Percentiles rank a stretch among this genome's conserved stretches.
Evolutionary conservation across 2,113 vertebrate genomes (phyloP).

Genomic region (Balaeniceps rex): DNA sequence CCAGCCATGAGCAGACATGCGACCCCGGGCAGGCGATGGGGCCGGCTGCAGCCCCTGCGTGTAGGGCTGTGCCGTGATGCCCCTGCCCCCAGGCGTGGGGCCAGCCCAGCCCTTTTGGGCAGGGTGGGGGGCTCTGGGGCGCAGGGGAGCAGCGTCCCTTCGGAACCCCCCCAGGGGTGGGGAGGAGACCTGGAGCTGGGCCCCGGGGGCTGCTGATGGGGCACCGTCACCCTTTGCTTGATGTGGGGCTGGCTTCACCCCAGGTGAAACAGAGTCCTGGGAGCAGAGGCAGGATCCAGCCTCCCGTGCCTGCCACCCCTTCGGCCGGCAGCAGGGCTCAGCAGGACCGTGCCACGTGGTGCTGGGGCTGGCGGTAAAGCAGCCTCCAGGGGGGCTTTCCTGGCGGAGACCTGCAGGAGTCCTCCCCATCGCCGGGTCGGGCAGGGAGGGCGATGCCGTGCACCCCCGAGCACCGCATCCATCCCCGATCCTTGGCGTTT

Average conservation of each 20-base stretch:
- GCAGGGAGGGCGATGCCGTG: background rate
- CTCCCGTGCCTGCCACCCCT: accelerated
- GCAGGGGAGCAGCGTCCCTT: background rate
- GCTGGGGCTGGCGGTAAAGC: background rate
- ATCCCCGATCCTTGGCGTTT: background rate
- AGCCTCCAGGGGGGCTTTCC: background rate
- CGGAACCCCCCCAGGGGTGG: background rate
- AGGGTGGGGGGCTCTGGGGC: background rate
- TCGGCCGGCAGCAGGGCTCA: background rate
- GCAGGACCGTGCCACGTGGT: accelerated
- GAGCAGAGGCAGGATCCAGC: background rate
- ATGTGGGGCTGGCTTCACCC: background rate
- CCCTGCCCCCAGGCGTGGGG: background rate
- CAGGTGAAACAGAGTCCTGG: background rate
- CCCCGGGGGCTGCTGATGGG: background rate
- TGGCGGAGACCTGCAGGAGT: background rate
- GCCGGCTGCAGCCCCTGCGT: background rate
- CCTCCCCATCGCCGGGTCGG: background rate
- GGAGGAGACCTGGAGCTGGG: background rate
- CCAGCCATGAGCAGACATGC: background rate
- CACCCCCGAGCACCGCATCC: background rate
- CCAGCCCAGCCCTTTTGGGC: background rate
- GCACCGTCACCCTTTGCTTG: background rate
- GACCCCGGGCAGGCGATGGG: background rate
- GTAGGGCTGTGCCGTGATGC: background rate